phyloP scores from a whole-genome alignment of 2,888 invertebrate species.

The Chrysodeixis includens region DNA sequence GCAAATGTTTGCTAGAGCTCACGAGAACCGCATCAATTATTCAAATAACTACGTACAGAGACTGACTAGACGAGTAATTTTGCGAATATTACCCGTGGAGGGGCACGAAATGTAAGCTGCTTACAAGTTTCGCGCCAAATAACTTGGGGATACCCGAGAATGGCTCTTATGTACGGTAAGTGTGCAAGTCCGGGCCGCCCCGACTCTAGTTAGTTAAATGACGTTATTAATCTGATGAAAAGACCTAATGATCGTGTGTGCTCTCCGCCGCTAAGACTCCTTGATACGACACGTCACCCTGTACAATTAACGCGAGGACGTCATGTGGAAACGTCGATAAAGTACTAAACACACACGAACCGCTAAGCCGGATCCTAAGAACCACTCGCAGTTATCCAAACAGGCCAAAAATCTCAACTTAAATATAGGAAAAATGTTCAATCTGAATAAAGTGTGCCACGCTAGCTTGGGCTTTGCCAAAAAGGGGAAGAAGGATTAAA shows the following conservation, averaged over 20 bases:
- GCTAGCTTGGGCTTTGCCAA: constrained; percentile 71
- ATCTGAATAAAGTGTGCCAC: constrained; percentile 76
- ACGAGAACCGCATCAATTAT: constrained; percentile 84
- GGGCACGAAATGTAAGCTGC: constrained; percentile 80
- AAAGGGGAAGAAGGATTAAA: constrained; percentile 83
- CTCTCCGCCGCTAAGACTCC: constrained; percentile 28
- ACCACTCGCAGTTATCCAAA: constrained; percentile 54
- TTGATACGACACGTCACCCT: constrained; percentile 13
- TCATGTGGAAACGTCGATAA: constrained; percentile 21
- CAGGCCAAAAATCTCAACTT: constrained; percentile 59
- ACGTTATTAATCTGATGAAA: constrained; percentile 78
- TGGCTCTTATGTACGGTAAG: constrained; percentile 69
- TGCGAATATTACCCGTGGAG: constrained; percentile 78
- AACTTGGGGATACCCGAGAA: constrained; percentile 75
- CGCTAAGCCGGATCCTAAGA: constrained; percentile 44
- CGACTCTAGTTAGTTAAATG: constrained; percentile 69
- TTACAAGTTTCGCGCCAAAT: constrained; percentile 82
- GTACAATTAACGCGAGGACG: constrained; percentile 13
- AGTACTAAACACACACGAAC: constrained; percentile 27
- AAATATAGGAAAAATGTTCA: constrained; percentile 67
- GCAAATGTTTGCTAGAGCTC: constrained; percentile 85
- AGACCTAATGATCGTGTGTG: constrained; percentile 71
- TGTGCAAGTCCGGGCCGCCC: constrained; percentile 64
- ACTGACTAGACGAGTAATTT: constrained; percentile 81
- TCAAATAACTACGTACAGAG: constrained; percentile 82